Base-by-base conservation (phyloP, 2,797 vertebrate genomes). In the Knipowitschia caucasica region DNA sequence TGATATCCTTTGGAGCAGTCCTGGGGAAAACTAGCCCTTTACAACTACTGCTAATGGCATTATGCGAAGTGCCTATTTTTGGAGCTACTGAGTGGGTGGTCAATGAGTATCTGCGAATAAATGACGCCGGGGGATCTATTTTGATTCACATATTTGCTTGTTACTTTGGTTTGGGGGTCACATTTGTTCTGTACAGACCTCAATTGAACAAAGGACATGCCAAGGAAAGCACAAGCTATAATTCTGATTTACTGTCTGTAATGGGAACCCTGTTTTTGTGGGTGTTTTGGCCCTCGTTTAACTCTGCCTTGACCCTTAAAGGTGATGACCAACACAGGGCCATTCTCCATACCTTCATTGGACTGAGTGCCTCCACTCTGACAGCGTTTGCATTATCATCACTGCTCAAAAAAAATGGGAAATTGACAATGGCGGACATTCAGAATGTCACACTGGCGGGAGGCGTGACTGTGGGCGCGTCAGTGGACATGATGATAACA, bases 231-330 rank as follows among this genome's bases (percentile, higher is more conserved):
- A 88, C 89, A 5, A 90, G 88, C 49, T 83, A 88, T 58, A 75
- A 77, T 20, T 93, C 93, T 0, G 91, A 94, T 64, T 65, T 94
- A 34, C 57, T 90, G 20, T 89, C 93, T 8, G 59, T 92, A 15
- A 67, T 92, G 49, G 94, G 94, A 10, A 92, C 80, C 0, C 74
- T 94, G 69, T 90, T 92, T 63, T 92, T 95, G 10, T 95, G 94
- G 93, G 91, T 95, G 39, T 95, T 94, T 71, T 94, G 93, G 93
- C 92, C 93, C 10, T 92, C 92, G 5, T 95, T 95, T 7, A 92
- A 94, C 78, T 91, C 92, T 0, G 84, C 89, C 0, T 56, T 92
- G 54, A 89, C 89, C 53, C 78, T 86, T 0, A 87, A 75, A 0
- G 92, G 90, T 0, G 86, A 92, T 1, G 87, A 88, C 55, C 93